Evolutionary conservation across 2,888 invertebrate species (phyloP).

Genomic region (Cryptophagus acutangulus): DNA sequence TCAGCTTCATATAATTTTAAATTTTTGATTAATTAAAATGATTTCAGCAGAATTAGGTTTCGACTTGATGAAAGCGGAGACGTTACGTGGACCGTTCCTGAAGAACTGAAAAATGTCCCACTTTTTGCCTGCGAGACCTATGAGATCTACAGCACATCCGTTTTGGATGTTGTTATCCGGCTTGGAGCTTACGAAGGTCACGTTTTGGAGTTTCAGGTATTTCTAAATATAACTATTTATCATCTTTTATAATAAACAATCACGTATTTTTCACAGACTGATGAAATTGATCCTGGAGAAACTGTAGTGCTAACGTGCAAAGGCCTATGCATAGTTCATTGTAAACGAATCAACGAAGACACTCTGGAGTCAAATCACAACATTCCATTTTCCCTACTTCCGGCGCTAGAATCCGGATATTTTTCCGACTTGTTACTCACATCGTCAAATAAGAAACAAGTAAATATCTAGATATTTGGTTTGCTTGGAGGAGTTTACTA

Average conservation of each 20-base stretch:
- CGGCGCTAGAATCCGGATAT: conserved; percentile 61
- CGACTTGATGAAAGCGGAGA: conserved; percentile 58
- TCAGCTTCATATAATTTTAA: not conserved
- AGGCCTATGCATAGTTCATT: conserved; percentile 59
- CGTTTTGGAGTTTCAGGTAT: conserved; percentile 59
- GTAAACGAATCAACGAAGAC: conserved; percentile 53
- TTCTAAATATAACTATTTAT: not conserved
- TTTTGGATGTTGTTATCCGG: conserved; percentile 42
- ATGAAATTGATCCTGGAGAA: conserved; percentile 49
- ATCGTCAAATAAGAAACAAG: conserved; percentile 52
- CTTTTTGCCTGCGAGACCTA: conserved; percentile 66
- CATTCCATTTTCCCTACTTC: conserved; percentile 58
- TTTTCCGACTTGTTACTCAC: conserved; percentile 58
- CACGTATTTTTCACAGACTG: conserved; percentile 26
- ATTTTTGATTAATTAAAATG: not conserved
- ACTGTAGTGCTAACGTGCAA: conserved; percentile 56
- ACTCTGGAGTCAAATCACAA: conserved; percentile 48
- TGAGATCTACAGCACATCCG: conserved; percentile 50
- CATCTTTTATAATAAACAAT: conserved; percentile 8
- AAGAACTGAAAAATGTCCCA: conserved; percentile 52
- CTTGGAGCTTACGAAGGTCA: conserved; percentile 63
- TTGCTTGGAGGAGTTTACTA: conserved; percentile 1
- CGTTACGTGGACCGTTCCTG: conserved; percentile 58
- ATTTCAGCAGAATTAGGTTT: conserved; percentile 45
- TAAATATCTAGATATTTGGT: conserved; percentile 28